Conservation (phyloP, 2,888 invertebrate genomes). For the Eilema sororculum region DNA sequence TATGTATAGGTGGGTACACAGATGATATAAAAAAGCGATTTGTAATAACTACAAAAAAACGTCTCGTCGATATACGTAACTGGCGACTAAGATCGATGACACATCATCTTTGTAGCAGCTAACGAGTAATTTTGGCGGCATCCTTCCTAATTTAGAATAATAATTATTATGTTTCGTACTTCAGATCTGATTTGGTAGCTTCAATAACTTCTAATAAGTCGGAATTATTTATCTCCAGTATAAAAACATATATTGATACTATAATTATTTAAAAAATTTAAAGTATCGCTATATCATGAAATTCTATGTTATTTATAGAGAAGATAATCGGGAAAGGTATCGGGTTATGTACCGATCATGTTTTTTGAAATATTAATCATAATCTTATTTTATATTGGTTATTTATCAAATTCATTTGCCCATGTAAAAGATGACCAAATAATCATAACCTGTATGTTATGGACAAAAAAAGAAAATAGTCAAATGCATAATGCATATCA, state of each 20-base stretch:
- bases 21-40: background rate
- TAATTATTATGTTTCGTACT: background rate
- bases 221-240: background rate
- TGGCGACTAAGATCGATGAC: background rate
- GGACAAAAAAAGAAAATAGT: background rate
- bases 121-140: background rate
- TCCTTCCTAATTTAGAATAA: conserved; percentile 4
- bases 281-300: background rate
- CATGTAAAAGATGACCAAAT: background rate
- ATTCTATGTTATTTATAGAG: background rate
- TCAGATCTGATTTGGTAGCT: background rate
- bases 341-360: too few relatives aligned
- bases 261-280: background rate
- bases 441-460: background rate
- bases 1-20: background rate
- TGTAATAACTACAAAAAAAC: background rate
- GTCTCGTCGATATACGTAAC: background rate
- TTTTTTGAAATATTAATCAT: too few relatives aligned
- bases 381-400: background rate
- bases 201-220: background rate
- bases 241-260: background rate
- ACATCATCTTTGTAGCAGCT: background rate
- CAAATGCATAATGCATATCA: background rate
- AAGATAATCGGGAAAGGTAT: too few relatives aligned
- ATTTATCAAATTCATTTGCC: background rate